These are phyloP conservation scores for Epizoanthus illoricatus DNA, from an alignment of 92 coral and sea anemone genomes.

Conservation along the genomic window DNA sequence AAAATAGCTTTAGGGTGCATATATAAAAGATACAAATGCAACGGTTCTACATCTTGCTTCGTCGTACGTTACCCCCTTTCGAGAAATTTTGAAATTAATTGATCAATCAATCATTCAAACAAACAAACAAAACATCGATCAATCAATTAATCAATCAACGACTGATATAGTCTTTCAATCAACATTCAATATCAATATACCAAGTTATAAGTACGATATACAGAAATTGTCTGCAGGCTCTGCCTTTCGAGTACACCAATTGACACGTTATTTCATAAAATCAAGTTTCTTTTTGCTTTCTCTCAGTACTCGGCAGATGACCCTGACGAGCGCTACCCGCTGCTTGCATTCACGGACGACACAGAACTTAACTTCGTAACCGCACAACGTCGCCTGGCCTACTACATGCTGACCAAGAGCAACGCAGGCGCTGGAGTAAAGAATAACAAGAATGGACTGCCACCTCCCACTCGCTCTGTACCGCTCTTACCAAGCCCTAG, in stretches of 20 bases:
- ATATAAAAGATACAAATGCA: background rate
- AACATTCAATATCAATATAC: too few relatives aligned
- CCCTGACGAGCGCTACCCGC: slow-evolving; percentile 36
- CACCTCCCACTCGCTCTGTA: slow-evolving; percentile 34
- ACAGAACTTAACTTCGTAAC: slow-evolving; percentile 75
- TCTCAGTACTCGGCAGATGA: slow-evolving; percentile 14
- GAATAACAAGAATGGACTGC: slow-evolving; percentile 8
- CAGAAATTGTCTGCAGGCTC: background rate
- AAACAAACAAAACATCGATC: too few relatives aligned
- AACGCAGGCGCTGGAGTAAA: slow-evolving; percentile 38
- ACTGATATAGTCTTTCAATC: too few relatives aligned
- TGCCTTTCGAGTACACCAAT: background rate
- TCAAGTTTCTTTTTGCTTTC: background rate
- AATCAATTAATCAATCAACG: too few relatives aligned
- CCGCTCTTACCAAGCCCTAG: slow-evolving; percentile 33
- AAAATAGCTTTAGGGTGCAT: background rate
- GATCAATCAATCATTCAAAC: too few relatives aligned
- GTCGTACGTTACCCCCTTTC: too few relatives aligned
- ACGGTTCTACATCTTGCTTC: background rate
- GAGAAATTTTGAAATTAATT: too few relatives aligned
- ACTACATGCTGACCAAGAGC: slow-evolving; percentile 78
- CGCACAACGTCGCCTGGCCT: slow-evolving; percentile 85
- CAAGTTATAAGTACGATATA: background rate
- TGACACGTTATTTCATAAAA: background rate
- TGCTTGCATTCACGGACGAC: slow-evolving; percentile 72